Conservation (phyloP, 2,797 vertebrate genomes). For the Morus bassanus region DNA sequence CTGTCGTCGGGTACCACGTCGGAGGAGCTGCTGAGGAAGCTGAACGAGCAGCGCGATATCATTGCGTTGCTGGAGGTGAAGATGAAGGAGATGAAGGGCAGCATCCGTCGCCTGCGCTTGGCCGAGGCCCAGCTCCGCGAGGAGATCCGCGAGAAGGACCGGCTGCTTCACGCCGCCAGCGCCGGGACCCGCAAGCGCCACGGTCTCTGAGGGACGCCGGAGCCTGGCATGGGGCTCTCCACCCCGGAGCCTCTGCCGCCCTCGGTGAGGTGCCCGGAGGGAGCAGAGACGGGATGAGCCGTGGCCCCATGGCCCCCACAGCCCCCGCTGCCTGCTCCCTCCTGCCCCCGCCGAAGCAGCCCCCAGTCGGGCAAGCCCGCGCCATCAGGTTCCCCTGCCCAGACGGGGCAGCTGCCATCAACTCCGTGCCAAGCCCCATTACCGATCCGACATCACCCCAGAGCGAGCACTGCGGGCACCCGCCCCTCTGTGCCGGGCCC, state of each 20-base stretch:
- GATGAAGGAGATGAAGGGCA: slow-evolving; percentile 99
- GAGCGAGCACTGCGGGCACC: not conserved
- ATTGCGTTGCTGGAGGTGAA: slow-evolving; percentile 97
- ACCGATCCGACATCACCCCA: not conserved
- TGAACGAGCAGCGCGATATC: slow-evolving; percentile 97
- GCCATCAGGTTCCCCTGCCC: not conserved
- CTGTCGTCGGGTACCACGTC: slow-evolving; percentile 93
- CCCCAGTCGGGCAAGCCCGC: not conserved
- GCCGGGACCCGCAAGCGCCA: slow-evolving; percentile 82
- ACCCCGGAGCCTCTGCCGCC: not conserved
- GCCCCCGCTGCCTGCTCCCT: not conserved
- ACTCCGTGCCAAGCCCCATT: not conserved
- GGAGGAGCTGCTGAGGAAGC: slow-evolving; percentile 90
- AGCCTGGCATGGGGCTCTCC: not conserved
- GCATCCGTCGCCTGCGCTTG: slow-evolving; percentile 90
- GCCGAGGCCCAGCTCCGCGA: slow-evolving; percentile 90
- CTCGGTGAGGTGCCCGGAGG: not conserved
- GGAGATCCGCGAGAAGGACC: slow-evolving; percentile 92
- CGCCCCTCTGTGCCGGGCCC: not conserved
- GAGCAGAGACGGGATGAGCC: not conserved
- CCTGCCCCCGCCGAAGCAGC: not conserved
- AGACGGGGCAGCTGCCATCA: not conserved
- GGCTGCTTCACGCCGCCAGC: slow-evolving; percentile 76
- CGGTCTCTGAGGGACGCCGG: slow-evolving; percentile 68
- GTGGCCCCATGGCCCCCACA: rapidly evolving